Conservation (phyloP, 2,888 invertebrate genomes). For the Diaperis boleti region DNA sequence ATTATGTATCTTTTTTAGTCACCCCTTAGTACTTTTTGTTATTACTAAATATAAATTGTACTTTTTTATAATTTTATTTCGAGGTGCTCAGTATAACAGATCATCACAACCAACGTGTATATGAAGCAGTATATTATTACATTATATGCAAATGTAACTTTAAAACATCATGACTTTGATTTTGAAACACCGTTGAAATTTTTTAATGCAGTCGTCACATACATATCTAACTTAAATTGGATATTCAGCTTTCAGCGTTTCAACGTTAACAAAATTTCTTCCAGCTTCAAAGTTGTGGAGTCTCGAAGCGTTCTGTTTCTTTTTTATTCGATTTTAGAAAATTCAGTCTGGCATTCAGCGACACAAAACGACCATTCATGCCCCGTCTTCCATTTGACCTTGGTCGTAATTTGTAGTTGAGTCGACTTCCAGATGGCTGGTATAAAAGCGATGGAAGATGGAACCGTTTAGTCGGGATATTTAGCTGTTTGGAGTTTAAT, state of each 20-base stretch:
- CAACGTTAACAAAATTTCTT: neutral
- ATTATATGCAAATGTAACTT: no score
- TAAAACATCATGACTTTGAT: no score
- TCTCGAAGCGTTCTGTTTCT: neutral
- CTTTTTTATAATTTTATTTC: no score
- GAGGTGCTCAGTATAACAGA: no score
- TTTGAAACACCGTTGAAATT: no score
- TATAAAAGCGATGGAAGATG: slow-evolving; percentile 31
- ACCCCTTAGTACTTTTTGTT: no score
- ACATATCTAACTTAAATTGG: neutral
- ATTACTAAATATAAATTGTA: no score
- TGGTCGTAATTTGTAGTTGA: slow-evolving; percentile 33
- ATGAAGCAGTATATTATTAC: no score
- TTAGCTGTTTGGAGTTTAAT: slow-evolving; percentile 40
- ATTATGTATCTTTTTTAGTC: no score
- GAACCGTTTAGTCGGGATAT: slow-evolving; percentile 35
- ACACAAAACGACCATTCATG: slow-evolving; percentile 34
- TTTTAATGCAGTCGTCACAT: neutral
- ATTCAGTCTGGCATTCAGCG: slow-evolving; percentile 12
- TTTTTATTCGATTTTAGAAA: slow-evolving; percentile 4
- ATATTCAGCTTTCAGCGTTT: neutral
- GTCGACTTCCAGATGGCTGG: slow-evolving; percentile 36
- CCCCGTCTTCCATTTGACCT: slow-evolving; percentile 28
- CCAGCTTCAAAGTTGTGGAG: neutral
- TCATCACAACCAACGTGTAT: no score